Evolutionary conservation across 2,888 invertebrate species (phyloP), one percentile per base, ranked within the genome.

Genomic region (Agriopis aurantiaria): DNA sequence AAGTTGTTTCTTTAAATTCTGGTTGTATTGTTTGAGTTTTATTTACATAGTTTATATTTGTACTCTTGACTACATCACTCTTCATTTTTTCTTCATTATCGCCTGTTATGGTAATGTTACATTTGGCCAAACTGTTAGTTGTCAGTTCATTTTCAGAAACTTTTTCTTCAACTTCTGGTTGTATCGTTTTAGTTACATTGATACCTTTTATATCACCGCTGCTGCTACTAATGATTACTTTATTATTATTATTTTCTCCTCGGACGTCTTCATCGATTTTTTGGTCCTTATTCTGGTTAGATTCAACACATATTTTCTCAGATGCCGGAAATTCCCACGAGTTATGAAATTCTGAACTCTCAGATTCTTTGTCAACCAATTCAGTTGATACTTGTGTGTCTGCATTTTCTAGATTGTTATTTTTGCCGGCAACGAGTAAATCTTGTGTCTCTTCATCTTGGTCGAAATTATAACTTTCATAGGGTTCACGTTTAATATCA

Each of bases 401-500:
- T 46, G 33, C 17, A n/a, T 48, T 63, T 46, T 55, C 62, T 14
- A 63, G 14, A 14, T n/a, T 33, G 9, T 9, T 11, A 7, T 48
- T 40, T 7, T 45, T 51, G 6, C 8, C n/a, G 1, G 12, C 23
- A 7, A 11, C 9, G 1, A 10, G 40, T 58, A 23, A 17, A 64
- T 17, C 33, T 23, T 45, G 8, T 23, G 33, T 12, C 5, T 56
- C 55, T 12, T 41, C 14, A 9, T 57, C 33, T 43, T 51, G 41
- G 7, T 57, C 43, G 8, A 52, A 23, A 41, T 33, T 17, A 40
- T 55, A 40, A 58, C 58, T 51, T 33, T 58, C 58, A 17, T 40
- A 40, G 4, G 17, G 62, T 40, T 63, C 57, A 40, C 40, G 14
- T 68, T 57, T 62, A 12, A 58, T 52, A 52, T 58, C 8, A 33